Base-by-base conservation (phyloP, 2,888 invertebrate genomes). In the Steinernema hermaphroditum region DNA sequence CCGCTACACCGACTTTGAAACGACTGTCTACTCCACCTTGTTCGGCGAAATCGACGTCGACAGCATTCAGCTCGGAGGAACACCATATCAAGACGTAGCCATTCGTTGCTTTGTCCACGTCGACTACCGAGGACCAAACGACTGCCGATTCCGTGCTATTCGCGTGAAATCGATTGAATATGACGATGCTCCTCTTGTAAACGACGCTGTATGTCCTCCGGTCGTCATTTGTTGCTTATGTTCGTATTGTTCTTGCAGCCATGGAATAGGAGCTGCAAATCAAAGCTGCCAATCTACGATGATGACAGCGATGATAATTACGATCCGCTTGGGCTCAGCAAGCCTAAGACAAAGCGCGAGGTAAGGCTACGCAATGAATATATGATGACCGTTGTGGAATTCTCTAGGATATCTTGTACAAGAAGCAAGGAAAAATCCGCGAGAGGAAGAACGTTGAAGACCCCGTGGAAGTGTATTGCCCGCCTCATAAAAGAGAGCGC, bases 111-210 rank as follows among this genome's bases (percentile, higher is more conserved):
- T 32, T 27, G 62, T 62, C 9, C 24, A 62, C 12, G 62, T 62
- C 16, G 34, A 29, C 62, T 62, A 62, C 62, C 8, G 16, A 12
- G 62, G 32, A 2, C 62, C 62, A 14, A 62, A 62, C 62, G 32
- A 2, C 9, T 62, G 62, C 34, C 2, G 1, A 16, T 62, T 14
- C 62, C 27, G 32, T 9, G 62, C 62, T 4, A 32, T 62, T 2
- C 29, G 62, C 32, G 29, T 62, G 16, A 29, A 29, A 16, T 62
- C 32, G 16, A 62, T 62, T 19, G 62, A 62, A 29, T 32, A 29
- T 1, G 62, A 29, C 16, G 62, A 62, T 29, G 62, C 62, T 2
- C 16, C 62, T 14, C 12, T 34, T 32, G 62, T 62, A 29, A 62
- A 1, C 34, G 29, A 29, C 14, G 32, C 62, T 1, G 62, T 62